Evolutionary conservation across 2,113 vertebrate genomes (phyloP).

Genomic region (Lophius piscatorius): DNA sequence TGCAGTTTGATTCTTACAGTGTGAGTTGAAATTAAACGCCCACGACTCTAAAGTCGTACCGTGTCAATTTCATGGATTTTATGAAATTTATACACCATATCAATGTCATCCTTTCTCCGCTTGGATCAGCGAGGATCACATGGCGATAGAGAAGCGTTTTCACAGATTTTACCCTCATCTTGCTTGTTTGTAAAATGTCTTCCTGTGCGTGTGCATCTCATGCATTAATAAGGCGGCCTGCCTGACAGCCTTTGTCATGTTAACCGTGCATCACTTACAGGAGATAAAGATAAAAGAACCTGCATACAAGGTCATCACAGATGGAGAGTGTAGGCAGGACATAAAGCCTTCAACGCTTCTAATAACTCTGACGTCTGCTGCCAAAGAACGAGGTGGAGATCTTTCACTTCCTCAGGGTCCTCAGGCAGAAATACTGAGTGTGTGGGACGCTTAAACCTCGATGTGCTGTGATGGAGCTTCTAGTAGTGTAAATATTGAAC

Average conservation of each 20-base stretch:
- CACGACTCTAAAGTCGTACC: no score
- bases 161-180: background rate
- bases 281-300: slow-evolving; percentile 10
- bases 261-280: background rate
- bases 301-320: slow-evolving; percentile 2
- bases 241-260: slow-evolving; percentile 5
- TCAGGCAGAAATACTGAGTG: background rate
- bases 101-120: background rate
- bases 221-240: background rate
- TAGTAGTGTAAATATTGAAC: no score
- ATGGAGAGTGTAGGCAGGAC: background rate
- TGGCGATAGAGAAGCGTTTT: background rate
- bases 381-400: slow-evolving; percentile 1
- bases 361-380: slow-evolving; percentile 15
- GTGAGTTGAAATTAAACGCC: no score
- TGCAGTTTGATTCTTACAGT: no score
- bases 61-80: no score
- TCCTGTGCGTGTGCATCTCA: background rate
- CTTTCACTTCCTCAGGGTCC: background rate
- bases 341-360: background rate
- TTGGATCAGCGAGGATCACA: slow-evolving; percentile 22
- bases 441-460: background rate
- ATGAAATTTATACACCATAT: no score
- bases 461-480: background rate
- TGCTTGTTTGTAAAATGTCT: background rate